Conservation (phyloP, 2,888 invertebrate species). For the Didymodactylos carnosus region DNA sequence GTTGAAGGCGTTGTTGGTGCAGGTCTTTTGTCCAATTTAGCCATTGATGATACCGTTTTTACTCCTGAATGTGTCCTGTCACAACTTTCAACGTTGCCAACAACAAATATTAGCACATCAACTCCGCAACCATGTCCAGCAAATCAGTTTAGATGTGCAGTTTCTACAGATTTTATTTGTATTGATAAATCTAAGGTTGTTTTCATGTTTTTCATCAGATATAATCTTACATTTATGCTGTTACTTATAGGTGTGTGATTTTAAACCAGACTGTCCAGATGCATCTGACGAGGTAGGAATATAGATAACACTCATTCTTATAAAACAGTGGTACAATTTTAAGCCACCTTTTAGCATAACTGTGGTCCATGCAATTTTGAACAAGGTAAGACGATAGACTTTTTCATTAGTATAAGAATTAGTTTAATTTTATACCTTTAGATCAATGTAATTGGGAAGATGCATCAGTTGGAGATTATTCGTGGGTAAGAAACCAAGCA, state of each 20-base stretch:
- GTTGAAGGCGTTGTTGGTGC: not conserved
- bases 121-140: not conserved
- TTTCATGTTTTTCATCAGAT: not conserved
- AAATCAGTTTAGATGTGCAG: not conserved
- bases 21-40: not conserved
- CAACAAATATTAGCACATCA: not conserved
- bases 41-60: slow-evolving; percentile 1
- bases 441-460: not conserved
- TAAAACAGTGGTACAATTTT: not conserved
- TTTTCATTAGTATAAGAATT: not conserved
- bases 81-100: not conserved
- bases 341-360: not conserved
- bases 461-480: not conserved
- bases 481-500: not conserved
- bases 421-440: not conserved
- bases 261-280: slow-evolving; percentile 15
- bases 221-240: not conserved
- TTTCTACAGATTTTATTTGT: not conserved
- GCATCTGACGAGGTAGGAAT: slow-evolving; percentile 15
- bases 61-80: not conserved
- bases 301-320: not conserved
- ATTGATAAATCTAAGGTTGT: slow-evolving; percentile 1
- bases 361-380: slow-evolving; percentile 14
- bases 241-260: slow-evolving; percentile 15
- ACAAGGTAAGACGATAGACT: not conserved